Base-by-base conservation (phyloP, 2,888 invertebrate species). In the Ypsolopha sequella region DNA sequence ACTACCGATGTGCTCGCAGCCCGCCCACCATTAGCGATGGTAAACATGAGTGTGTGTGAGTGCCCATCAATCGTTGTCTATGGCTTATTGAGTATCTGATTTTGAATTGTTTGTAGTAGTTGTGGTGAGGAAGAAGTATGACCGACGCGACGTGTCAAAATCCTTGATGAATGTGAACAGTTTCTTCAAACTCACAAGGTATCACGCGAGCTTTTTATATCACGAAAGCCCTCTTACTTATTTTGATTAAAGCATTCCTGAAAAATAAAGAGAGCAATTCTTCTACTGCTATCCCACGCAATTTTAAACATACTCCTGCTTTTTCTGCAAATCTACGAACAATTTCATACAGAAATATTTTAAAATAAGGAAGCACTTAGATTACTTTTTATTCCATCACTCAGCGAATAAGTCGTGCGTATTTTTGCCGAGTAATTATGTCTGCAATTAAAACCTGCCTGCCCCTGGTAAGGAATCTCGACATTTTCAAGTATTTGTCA, bases 371-470 rank as follows among this genome's bases (percentile, higher is more conserved):
- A 24, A 24, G 24, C 24, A 24, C 24, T 24, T 3, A 24, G 4
- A 3, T 4, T 24, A 3, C 24, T 24, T 24, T 24, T 24, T 24
- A 24, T 24, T 24, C 24, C 24, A 24, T 24, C 24, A 24, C 24
- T 24, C 24, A 24, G 24, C 24, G 24, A 24, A 24, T 24, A 24
- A 24, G 24, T 24, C 24, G 24, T 24, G 24, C 24, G 24, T 24
- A 24, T 24, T 24, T 24, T 41, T 36, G 34, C 58, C 55, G 56
- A 65, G 64, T 66, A 72, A 74, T 76, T 77, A 73, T 63, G 65
- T 62, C 62, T 57, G 65, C 68, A 77, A 79, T 78, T 77, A 77
- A 77, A 73, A 71, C 59, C 66, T 55, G 60, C 58, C 59, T 11
- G 60, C 62, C 60, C 61, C 53, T 58, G 64, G 57, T 11, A 45